These are phyloP conservation scores for Agrotis segetum DNA, from an alignment of 2,888 invertebrate species.

Conservation along the genomic window DNA sequence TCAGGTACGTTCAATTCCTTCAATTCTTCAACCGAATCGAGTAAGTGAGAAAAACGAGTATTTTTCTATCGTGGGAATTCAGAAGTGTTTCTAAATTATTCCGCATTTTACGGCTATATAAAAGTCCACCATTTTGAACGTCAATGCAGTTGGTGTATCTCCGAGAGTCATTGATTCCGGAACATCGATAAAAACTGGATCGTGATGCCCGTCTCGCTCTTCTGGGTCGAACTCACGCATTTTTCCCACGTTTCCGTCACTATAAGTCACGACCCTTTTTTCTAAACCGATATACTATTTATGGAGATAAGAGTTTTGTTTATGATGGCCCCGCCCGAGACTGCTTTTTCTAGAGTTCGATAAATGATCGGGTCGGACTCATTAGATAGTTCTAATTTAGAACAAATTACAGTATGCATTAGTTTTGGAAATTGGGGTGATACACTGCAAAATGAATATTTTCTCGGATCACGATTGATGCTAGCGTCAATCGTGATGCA, in stretches of 20 bases:
- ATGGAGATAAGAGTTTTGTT: conserved; percentile 62
- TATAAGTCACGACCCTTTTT: conserved; percentile 76
- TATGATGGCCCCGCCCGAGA: conserved; percentile 20
- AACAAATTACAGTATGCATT: background rate
- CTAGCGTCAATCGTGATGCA: background rate
- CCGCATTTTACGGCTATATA: conserved; percentile 39
- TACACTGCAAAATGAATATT: background rate
- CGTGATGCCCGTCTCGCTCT: conserved; percentile 72
- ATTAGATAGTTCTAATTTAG: conserved; percentile 27
- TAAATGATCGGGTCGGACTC: conserved; percentile 13
- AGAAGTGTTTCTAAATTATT: conserved; percentile 31
- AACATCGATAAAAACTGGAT: conserved; percentile 79
- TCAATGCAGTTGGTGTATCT: conserved; percentile 46
- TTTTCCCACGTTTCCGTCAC: conserved; percentile 81
- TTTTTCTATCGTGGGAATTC: conserved; percentile 56
- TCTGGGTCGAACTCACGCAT: conserved; percentile 73
- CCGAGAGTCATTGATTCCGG: conserved; percentile 65
- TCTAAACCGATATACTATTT: conserved; percentile 60
- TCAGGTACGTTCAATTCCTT: conserved; percentile 72
- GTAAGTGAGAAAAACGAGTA: conserved; percentile 51
- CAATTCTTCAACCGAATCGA: conserved; percentile 43
- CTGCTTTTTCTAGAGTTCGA: conserved; percentile 23
- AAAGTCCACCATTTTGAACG: conserved; percentile 47
- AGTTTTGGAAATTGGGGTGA: background rate
- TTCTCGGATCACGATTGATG: background rate